Evolutionary conservation across 1,140 invertebrate species (phyloP).

Genomic region (Polypedilum vanderplanki): DNA sequence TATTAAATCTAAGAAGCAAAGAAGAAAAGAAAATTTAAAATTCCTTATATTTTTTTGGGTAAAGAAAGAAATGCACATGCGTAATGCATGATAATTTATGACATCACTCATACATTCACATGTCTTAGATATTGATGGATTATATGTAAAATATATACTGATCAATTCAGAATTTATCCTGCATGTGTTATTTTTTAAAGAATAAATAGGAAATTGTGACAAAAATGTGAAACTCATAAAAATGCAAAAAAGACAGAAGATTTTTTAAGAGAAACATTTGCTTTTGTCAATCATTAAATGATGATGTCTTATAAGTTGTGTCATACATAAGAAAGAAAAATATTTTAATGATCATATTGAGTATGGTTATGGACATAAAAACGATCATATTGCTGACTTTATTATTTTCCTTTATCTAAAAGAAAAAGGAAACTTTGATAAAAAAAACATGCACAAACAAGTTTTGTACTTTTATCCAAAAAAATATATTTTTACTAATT

Average conservation of each 20-base stretch:
- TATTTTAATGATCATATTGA: constrained; percentile 7
- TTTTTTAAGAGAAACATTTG: background rate
- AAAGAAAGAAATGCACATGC: background rate
- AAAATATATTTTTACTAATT: too few relatives aligned
- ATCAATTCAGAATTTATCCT: background rate
- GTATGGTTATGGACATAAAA: constrained; percentile 24
- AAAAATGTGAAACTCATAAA: background rate
- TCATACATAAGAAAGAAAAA: background rate
- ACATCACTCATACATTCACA: constrained; percentile 1
- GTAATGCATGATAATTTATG: constrained; percentile 12
- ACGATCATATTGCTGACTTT: too few relatives aligned
- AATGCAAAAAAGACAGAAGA: background rate
- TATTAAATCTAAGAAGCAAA: background rate
- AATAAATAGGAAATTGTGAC: too few relatives aligned
- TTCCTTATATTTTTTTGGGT: background rate
- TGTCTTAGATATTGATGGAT: background rate
- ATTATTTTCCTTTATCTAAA: too few relatives aligned
- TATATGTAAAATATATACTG: background rate
- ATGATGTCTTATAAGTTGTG: background rate
- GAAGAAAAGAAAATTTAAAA: constrained; percentile 4
- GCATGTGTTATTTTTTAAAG: too few relatives aligned
- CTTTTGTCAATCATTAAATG: constrained; percentile 14
- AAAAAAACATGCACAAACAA: too few relatives aligned
- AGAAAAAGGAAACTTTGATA: too few relatives aligned
- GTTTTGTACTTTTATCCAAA: too few relatives aligned